Evolutionary conservation across 1,140 invertebrate genomes (phyloP), one percentile per base, ranked within the genome.

Genomic region (Nebria ingens): DNA sequence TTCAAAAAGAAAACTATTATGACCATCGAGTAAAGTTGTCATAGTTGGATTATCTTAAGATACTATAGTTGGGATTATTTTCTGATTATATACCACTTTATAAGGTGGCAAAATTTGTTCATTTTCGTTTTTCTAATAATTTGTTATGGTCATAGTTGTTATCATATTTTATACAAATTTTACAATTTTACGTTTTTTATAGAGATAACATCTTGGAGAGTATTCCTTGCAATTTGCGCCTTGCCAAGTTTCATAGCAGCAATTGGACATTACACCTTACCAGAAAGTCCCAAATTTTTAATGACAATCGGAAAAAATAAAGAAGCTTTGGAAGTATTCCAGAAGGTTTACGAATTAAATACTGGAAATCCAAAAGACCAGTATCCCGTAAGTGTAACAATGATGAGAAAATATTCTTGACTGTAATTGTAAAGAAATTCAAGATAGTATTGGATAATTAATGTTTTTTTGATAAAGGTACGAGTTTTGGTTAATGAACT

Each of bases 201-300:
- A 75, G 73, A 72, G 52, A 68, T 79, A 21, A 75, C 84, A 65
- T 82, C 81, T 1, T 91, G 87, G 87, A 78, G 87, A 53, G 72
- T 89, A 12, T 89, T 84, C 68, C 69, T 89, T 1, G 73, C 81
- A 6, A 58, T 76, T 0, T 77, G 80, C 51, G 80, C 80, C 0
- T 23, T 87, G 22, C 83, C 86, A 6, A 80, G 79, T 13, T 61
- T 88, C 0, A 56, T 83, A 2, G 79, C 81, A 1, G 78, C 78
- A 1, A 40, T 79, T 11, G 68, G 78, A 0, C 75, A 86, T 45
- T 70, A 77, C 51, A 82, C 82, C 59, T 75, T 88, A 9, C 83
- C 86, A 1, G 89, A 91, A 67, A 90, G 86, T 64, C 88, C 89
- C 1, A 90, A 89, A 68, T 91, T 86, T 66, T 70, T 89, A 0